These are phyloP conservation scores for Holacanthus passer DNA, from an alignment of 2,113 vertebrate genomes.

Conservation along the genomic window DNA sequence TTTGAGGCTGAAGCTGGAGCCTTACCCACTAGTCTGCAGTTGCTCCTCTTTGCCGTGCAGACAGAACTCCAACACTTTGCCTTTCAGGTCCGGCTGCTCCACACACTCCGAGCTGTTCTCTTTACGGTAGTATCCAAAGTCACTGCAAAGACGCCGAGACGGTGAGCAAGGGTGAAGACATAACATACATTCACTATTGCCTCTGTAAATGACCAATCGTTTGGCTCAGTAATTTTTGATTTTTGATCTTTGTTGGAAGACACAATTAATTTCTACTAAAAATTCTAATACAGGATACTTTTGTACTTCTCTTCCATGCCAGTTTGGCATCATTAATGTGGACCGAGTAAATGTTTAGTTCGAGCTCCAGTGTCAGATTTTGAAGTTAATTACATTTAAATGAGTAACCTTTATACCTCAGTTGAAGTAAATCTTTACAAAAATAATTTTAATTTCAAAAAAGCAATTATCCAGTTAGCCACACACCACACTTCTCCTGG, in stretches of 20 bases:
- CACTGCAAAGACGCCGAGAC: slow-evolving; percentile 79
- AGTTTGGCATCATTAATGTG: neutral
- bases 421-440: neutral
- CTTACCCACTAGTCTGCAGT: slow-evolving; percentile 91
- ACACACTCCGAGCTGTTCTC: slow-evolving; percentile 91
- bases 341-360: neutral
- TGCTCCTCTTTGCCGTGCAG: slow-evolving; percentile 90
- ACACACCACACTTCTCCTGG: no score
- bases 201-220: neutral
- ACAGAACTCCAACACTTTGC: slow-evolving; percentile 92
- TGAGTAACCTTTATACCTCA: neutral
- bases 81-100: slow-evolving; percentile 91
- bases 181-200: neutral
- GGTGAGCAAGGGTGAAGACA: neutral
- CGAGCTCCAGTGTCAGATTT: neutral
- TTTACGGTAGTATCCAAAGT: slow-evolving; percentile 94
- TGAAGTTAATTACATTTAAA: neutral
- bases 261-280: neutral
- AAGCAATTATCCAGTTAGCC: neutral
- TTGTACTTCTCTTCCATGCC: neutral
- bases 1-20: neutral
- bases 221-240: neutral
- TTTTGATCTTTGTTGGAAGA: neutral
- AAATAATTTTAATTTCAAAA: neutral
- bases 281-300: neutral